phyloP scores from a whole-genome alignment of 2,797 vertebrate genomes.

The Uromys caudimaculatus region DNA sequence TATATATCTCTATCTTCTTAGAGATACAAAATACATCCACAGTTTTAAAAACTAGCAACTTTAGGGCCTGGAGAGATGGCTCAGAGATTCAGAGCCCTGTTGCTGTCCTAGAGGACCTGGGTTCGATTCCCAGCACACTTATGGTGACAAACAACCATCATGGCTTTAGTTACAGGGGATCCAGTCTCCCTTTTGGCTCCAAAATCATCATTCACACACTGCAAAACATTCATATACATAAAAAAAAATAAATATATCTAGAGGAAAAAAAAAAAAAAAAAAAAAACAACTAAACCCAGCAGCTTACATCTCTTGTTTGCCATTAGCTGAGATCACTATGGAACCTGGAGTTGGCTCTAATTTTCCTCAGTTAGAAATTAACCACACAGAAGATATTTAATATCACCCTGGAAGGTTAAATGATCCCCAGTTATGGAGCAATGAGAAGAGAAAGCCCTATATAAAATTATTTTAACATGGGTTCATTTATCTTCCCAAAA shows the following conservation, averaged over 20 bases:
- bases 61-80: background rate
- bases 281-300: background rate
- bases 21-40: background rate
- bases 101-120: background rate
- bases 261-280: background rate
- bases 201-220: too few relatives aligned
- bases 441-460: background rate
- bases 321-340: background rate
- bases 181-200: background rate
- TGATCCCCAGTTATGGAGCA: background rate
- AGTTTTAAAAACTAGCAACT: background rate
- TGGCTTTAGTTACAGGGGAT: background rate
- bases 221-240: background rate
- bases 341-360: background rate
- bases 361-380: background rate
- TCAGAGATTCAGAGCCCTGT: background rate
- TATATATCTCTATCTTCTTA: background rate
- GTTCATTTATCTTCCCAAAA: background rate
- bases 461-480: background rate
- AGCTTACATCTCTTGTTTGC: background rate
- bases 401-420: background rate
- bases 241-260: background rate
- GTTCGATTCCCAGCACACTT: background rate
- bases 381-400: background rate
- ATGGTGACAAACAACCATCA: background rate